These are phyloP conservation scores for Sisyra nigra DNA, from an alignment of 2,888 invertebrate species.

Conservation along the genomic window DNA sequence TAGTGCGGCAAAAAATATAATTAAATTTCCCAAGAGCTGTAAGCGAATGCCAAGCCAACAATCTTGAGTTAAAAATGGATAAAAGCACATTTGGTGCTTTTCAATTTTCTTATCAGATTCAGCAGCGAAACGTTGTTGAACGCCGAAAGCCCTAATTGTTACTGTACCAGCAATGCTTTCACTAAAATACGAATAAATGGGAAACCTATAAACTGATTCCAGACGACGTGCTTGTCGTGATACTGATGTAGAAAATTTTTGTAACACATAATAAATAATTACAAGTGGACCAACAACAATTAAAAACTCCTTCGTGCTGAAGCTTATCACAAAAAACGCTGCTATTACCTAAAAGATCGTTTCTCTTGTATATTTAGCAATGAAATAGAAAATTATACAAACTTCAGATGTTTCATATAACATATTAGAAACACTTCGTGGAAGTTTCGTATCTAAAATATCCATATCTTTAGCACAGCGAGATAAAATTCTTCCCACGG, in stretches of 20 bases:
- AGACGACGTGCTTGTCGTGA: conserved; percentile 87
- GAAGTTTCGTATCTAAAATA: conserved; percentile 47
- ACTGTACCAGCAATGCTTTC: conserved; percentile 81
- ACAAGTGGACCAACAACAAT: conserved; percentile 66
- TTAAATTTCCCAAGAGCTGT: conserved; percentile 91
- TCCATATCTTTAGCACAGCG: conserved; percentile 64
- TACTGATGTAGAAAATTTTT: conserved; percentile 87
- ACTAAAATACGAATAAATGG: conserved; percentile 92
- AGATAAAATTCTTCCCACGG: conserved; percentile 55
- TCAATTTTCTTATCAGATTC: conserved; percentile 87
- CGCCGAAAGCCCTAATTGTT: conserved; percentile 74
- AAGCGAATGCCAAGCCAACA: conserved; percentile 90
- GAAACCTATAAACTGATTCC: conserved; percentile 86
- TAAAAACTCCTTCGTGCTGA: conserved; percentile 69
- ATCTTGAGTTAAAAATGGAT: conserved; percentile 84
- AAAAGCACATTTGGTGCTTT: conserved; percentile 82
- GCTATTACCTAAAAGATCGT: conserved; percentile 60
- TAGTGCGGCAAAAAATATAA: conserved; percentile 86
- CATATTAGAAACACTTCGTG: conserved; percentile 38
- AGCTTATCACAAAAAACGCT: conserved; percentile 72
- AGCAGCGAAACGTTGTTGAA: conserved; percentile 63
- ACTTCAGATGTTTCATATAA: too few relatives aligned
- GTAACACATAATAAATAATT: conserved; percentile 67
- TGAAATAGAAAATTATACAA: too few relatives aligned
- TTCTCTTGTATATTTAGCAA: too few relatives aligned